Evolutionary conservation across 2,888 invertebrate species (phyloP).

Genomic region (Spicauda simplicius): DNA sequence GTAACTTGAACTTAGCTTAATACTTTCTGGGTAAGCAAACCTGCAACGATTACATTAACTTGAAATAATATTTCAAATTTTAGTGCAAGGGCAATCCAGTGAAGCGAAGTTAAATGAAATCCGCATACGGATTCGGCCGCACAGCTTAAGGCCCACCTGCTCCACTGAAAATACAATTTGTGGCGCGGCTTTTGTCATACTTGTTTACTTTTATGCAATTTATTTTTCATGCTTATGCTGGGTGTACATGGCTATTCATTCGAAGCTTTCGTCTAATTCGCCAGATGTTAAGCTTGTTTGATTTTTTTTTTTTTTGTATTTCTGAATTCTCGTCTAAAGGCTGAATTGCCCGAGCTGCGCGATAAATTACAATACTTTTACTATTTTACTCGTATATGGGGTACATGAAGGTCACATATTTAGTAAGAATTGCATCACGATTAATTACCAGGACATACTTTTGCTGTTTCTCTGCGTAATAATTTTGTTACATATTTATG

Average conservation of each 20-base stretch:
- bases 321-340: too few relatives aligned
- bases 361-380: too few relatives aligned
- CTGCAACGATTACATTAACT: too few relatives aligned
- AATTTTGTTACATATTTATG: too few relatives aligned
- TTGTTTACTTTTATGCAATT: slow-evolving; percentile 73
- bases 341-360: too few relatives aligned
- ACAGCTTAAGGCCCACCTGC: slow-evolving; percentile 75
- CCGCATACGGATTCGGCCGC: slow-evolving; percentile 74
- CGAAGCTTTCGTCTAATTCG: slow-evolving; percentile 46
- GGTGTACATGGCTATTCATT: slow-evolving; percentile 46
- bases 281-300: slow-evolving; percentile 41
- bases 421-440: too few relatives aligned
- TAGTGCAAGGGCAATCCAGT: slow-evolving; percentile 51
- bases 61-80: slow-evolving; percentile 47
- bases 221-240: slow-evolving; percentile 59
- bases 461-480: too few relatives aligned
- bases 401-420: too few relatives aligned
- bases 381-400: too few relatives aligned
- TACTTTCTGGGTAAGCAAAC: too few relatives aligned
- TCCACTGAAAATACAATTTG: slow-evolving; percentile 77
- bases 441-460: too few relatives aligned
- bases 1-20: too few relatives aligned
- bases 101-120: slow-evolving; percentile 82
- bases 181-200: slow-evolving; percentile 68
- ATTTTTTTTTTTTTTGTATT: slow-evolving; percentile 15